Evolutionary conservation across 1,140 invertebrate genomes (phyloP), one percentile per base, ranked within the genome.

Genomic region (Sarcophaga peregrina): DNA sequence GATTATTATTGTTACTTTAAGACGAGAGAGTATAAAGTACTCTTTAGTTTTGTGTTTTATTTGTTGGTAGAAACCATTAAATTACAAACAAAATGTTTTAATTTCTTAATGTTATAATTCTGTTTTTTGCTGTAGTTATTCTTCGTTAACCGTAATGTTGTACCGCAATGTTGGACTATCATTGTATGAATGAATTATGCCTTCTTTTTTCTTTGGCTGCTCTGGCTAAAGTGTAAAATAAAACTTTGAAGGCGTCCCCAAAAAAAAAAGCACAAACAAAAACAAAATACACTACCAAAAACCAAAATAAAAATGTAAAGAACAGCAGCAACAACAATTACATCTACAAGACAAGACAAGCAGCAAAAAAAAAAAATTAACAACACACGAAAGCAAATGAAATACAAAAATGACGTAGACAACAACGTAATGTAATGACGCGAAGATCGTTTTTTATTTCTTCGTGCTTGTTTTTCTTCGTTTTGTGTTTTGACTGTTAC

Each of bases 121-220:
- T 37, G 25, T 37, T 37, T 37, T 37, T n/a, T n/a, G n/a, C n/a
- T 37, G 25, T 37, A 37, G 25, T 37, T 37, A 37, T 37, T 37
- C 25, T 68, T 68, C 54, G 62, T 68, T 68, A 68, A 68, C 62
- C 62, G 62, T 68, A 68, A 68, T 68, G 62, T 68, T 68, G 62
- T 78, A 78, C 75, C 75, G 75, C 75, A 78, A 78, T 78, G 75
- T 78, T 78, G 75, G 75, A 78, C 75, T 78, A 78, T 78, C 75
- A 78, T 50, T 50, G 75, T 78, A 78, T 78, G 75, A 78, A 78
- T 78, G 75, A 78, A 78, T 78, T 78, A 78, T 78, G 75, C 75
- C 75, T 78, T 78, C 75, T 78, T 78, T 47, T 58, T 58, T 58
- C 13, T 37, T 58, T 58, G 54, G 54, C 54, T 58, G 54, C 54